Evolutionary conservation across 2,888 invertebrate species (phyloP).

Genomic region (Leucozona laternaria): DNA sequence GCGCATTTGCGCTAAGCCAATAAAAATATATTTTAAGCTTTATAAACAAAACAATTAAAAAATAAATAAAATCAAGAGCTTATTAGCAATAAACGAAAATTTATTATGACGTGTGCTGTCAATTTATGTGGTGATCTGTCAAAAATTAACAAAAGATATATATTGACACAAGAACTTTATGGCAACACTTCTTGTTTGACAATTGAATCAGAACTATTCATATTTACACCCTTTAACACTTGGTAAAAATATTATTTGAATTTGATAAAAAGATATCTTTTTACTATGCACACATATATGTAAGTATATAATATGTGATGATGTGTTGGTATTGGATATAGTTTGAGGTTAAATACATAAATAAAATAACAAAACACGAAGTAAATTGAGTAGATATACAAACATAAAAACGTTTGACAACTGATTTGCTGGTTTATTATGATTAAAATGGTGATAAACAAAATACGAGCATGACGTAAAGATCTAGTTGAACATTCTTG

Average conservation of each 20-base stretch:
- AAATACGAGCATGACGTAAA: constrained; percentile 39
- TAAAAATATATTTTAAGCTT: constrained; percentile 7
- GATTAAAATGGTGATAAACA: constrained; percentile 34
- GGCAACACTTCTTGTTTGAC: not conserved
- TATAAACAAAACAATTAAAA: constrained; percentile 16
- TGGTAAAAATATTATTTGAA: not conserved
- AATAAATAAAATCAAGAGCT: constrained; percentile 17
- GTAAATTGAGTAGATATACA: not conserved
- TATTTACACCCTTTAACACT: not conserved
- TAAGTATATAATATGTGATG: too few species aligned
- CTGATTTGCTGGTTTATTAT: constrained; percentile 20
- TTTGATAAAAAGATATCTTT: not conserved
- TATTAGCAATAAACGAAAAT: constrained; percentile 8
- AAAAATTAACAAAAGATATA: not conserved
- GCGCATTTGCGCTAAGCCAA: constrained; percentile 14
- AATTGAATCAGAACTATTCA: not conserved
- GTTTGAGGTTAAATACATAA: not conserved
- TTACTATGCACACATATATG: not conserved
- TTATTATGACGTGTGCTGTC: constrained; percentile 1
- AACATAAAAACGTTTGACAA: constrained; percentile 6
- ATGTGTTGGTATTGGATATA: too few species aligned
- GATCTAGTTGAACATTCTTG: constrained; percentile 41
- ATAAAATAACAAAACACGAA: not conserved
- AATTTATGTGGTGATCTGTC: constrained; percentile 16
- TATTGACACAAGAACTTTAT: not conserved